A percentile compares a stretch with the other conserved stretches of the same genome.
Evolutionary conservation across 2,888 invertebrate species (phyloP).

Genomic region (Baccha elongata): DNA sequence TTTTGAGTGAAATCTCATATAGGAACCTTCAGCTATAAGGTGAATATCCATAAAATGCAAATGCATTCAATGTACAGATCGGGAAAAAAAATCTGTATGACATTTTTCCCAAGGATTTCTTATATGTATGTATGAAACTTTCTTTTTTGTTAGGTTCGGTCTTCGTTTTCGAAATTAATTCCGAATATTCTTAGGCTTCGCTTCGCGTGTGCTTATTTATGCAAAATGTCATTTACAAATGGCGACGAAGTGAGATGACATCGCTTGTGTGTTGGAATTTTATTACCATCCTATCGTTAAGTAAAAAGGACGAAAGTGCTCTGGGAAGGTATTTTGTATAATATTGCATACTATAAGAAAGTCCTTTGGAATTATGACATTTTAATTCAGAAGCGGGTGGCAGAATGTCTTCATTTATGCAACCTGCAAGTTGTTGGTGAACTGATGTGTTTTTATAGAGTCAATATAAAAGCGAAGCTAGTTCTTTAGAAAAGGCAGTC

Average conservation of each 20-base stretch:
- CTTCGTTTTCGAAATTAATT: conserved; percentile 42
- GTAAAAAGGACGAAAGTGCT: no score
- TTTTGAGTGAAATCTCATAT: conserved; percentile 25
- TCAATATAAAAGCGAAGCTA: conserved; percentile 4
- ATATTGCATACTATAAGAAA: background rate
- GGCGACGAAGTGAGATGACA: conserved; percentile 58
- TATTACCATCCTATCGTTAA: conserved; percentile 24
- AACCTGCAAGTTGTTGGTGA: conserved; percentile 4
- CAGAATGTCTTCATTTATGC: conserved; percentile 12
- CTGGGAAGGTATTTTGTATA: conserved; percentile 11
- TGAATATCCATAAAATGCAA: conserved; percentile 55
- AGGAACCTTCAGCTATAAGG: background rate
- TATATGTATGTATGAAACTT: background rate
- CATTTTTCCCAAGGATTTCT: conserved; percentile 44
- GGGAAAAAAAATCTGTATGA: conserved; percentile 48
- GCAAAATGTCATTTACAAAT: conserved; percentile 59
- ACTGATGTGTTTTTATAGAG: conserved; percentile 1
- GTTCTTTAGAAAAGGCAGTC: background rate
- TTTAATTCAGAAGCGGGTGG: conserved; percentile 42
- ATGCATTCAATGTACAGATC: conserved; percentile 53
- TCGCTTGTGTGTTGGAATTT: conserved; percentile 60
- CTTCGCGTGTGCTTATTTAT: conserved; percentile 62
- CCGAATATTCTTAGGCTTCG: conserved; percentile 35
- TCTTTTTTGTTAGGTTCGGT: background rate
- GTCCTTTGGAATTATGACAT: conserved; percentile 63